A percentile compares a stretch with the other conserved stretches of the same genome.
Evolutionary conservation across 1,140 invertebrate genomes (phyloP).

Genomic region (Zaprionus ghesquierei): DNA sequence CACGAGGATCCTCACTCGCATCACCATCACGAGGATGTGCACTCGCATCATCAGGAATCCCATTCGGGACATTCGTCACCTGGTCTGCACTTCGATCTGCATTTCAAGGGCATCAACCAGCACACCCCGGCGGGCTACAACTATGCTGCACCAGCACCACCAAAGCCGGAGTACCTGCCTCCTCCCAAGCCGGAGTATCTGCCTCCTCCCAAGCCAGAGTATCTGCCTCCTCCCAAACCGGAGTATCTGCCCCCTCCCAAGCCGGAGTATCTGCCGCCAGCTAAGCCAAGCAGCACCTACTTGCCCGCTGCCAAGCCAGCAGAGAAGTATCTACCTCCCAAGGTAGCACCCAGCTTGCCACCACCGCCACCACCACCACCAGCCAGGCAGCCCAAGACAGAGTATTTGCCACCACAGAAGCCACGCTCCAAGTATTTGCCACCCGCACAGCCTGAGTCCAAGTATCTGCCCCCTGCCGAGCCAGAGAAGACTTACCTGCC

Average conservation of each 20-base stretch:
- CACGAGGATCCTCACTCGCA: conserved; percentile 23
- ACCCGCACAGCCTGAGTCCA: conserved; percentile 20
- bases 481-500: conserved; percentile 1
- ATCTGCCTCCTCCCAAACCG: conserved; percentile 40
- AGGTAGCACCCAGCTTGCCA: conserved; percentile 55
- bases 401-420: conserved; percentile 41
- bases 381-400: conserved; percentile 25
- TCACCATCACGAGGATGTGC: conserved; percentile 21
- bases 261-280: conserved; percentile 26
- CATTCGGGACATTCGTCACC: conserved; percentile 3
- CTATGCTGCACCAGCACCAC: conserved; percentile 56
- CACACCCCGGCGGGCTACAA: conserved; percentile 55
- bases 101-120: conserved; percentile 41
- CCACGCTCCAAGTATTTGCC: conserved; percentile 45
- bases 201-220: conserved; percentile 31
- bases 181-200: conserved; percentile 27
- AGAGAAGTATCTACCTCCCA: conserved; percentile 57
- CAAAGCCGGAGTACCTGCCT: conserved; percentile 35
- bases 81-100: conserved; percentile 49
- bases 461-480: conserved; percentile 34
- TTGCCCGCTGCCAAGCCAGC: conserved; percentile 42
- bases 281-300: conserved; percentile 40
- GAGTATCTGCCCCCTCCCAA: conserved; percentile 50
- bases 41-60: conserved; percentile 19
- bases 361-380: conserved; percentile 58